Evolutionary conservation across 2,888 invertebrate genomes (phyloP).

Genomic region (Aphodius sticticus): DNA sequence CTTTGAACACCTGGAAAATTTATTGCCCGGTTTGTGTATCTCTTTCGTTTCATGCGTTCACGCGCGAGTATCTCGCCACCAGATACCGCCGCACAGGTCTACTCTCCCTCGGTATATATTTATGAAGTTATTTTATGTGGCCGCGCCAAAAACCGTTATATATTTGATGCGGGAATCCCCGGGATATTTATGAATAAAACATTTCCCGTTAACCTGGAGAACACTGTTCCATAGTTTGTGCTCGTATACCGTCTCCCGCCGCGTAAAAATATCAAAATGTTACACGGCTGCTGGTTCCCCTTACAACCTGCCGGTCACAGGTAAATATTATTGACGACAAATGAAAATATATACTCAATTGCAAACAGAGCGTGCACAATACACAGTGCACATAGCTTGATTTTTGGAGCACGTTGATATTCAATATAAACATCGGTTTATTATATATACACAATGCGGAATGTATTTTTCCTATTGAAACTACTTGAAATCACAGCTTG

Average conservation of each 20-base stretch:
- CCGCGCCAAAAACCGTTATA: neutral
- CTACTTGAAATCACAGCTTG: no score
- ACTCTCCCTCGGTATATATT: neutral
- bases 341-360: no score
- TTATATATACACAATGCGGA: no score
- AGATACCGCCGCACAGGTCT: neutral
- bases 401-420: no score
- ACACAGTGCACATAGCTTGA: no score
- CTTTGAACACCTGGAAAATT: neutral
- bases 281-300: neutral
- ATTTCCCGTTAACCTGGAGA: neutral
- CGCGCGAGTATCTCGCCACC: neutral
- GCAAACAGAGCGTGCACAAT: no score
- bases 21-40: neutral
- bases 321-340: neutral
- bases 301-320: neutral
- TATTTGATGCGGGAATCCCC: neutral
- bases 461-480: no score
- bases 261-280: neutral
- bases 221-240: neutral
- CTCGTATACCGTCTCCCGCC: neutral
- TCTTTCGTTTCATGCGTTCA: neutral
- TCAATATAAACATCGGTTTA: no score
- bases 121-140: conserved; percentile 4
- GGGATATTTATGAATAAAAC: conserved; percentile 4